Evolutionary conservation across 2,888 invertebrate genomes (phyloP).

Genomic region (Drosophila heteroneura): DNA sequence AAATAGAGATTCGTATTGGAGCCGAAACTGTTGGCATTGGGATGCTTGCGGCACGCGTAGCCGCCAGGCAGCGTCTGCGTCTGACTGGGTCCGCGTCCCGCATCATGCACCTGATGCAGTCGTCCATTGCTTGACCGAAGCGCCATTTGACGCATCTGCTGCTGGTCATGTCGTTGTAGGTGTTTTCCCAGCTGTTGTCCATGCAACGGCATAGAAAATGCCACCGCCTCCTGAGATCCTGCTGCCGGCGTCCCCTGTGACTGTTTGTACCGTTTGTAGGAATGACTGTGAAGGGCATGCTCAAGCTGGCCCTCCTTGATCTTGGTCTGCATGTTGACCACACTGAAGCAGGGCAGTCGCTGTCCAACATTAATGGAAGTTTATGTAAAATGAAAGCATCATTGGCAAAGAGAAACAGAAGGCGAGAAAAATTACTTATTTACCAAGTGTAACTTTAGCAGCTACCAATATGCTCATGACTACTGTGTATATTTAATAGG

Average conservation of each 20-base stretch:
- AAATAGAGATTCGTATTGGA: constrained; percentile 68
- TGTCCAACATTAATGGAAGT: constrained; percentile 33
- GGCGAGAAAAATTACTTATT: neutral
- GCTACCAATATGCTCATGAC: neutral
- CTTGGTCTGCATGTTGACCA: constrained; percentile 79
- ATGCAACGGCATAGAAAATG: neutral
- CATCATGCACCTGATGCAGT: constrained; percentile 70
- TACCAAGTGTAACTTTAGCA: neutral
- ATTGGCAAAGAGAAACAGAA: neutral
- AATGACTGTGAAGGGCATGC: constrained; percentile 55
- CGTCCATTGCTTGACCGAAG: constrained; percentile 36
- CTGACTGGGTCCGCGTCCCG: constrained; percentile 28
- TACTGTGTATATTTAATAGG: neutral
- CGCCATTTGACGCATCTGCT: constrained; percentile 20
- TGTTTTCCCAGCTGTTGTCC: neutral
- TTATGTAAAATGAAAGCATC: neutral
- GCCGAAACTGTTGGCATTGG: constrained; percentile 47
- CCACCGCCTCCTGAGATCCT: constrained; percentile 15
- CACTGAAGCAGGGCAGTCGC: constrained; percentile 83
- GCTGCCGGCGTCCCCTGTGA: constrained; percentile 17
- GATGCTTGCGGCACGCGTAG: constrained; percentile 75
- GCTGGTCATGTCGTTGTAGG: constrained; percentile 9
- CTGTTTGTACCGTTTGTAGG: constrained; percentile 77
- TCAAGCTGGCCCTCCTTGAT: constrained; percentile 73
- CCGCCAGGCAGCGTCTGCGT: constrained; percentile 61